Conservation (phyloP, 1,140 invertebrate genomes). For the Drosophila elegans region DNA sequence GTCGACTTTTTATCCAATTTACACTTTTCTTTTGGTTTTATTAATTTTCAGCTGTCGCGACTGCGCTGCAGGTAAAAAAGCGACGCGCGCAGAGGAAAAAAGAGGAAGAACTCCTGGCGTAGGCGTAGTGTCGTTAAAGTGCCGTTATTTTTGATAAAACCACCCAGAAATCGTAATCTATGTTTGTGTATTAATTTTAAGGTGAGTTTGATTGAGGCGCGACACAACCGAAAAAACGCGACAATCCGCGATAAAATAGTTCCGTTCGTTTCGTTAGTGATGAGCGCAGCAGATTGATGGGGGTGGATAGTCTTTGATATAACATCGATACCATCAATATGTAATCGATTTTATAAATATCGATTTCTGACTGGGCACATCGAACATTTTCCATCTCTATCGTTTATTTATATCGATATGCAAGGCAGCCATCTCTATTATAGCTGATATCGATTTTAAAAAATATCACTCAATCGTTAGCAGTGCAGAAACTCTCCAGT, state of each 20-base stretch:
- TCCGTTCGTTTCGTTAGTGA: slow-evolving; percentile 5
- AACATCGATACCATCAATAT: no score
- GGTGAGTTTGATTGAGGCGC: slow-evolving; percentile 8
- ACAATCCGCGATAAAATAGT: not conserved
- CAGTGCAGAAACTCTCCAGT: no score
- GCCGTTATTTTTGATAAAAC: slow-evolving; percentile 3
- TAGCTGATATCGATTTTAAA: no score
- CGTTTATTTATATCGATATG: no score
- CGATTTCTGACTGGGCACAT: no score
- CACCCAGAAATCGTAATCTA: slow-evolving; percentile 1
- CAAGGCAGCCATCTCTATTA: no score
- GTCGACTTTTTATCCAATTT: slow-evolving; percentile 48
- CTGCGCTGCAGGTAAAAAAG: slow-evolving; percentile 45
- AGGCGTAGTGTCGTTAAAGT: slow-evolving; percentile 4
- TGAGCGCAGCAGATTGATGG: not conserved
- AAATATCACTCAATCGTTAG: no score
- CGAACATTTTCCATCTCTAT: no score
- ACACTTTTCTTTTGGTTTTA: slow-evolving; percentile 43
- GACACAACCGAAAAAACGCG: slow-evolving; percentile 1
- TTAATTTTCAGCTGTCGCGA: slow-evolving; percentile 32
- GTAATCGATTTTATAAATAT: no score
- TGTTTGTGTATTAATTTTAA: not conserved
- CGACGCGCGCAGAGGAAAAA: slow-evolving; percentile 33
- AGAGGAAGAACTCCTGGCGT: slow-evolving; percentile 10
- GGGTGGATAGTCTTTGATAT: no score